Evolutionary conservation across 2,113 vertebrate genomes (phyloP).

Genomic region (Heloderma charlesbogerti): DNA sequence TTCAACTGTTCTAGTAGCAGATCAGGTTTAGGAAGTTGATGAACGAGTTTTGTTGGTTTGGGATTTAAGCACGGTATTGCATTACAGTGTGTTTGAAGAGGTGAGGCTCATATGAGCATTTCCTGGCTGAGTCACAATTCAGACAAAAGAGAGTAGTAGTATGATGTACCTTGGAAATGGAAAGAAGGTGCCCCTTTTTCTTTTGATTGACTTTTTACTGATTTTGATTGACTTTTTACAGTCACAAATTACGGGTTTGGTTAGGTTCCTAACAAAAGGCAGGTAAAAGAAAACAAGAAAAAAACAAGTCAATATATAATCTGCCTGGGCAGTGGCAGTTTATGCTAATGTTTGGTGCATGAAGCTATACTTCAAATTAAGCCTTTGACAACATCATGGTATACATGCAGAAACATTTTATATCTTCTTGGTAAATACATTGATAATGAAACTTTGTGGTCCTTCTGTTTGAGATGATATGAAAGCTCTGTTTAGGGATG

Average conservation of each 20-base stretch:
- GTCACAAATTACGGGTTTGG: background rate
- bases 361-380: background rate
- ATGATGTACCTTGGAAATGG: background rate
- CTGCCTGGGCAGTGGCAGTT: background rate
- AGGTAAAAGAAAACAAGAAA: background rate
- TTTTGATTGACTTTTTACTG: background rate
- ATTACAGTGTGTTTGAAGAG: background rate
- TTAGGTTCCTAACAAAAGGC: background rate
- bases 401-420: background rate
- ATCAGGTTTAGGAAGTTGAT: conserved; percentile 30
- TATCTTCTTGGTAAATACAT: background rate
- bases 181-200: background rate
- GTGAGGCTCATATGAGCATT: too few relatives aligned
- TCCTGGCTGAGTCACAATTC: background rate
- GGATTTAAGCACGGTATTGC: background rate
- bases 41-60: conserved; percentile 29
- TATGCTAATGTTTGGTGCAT: background rate
- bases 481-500: background rate
- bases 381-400: background rate
- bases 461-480: background rate
- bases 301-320: background rate
- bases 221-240: background rate
- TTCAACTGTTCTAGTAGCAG: background rate
- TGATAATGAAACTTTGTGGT: background rate
- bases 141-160: background rate